Base-by-base conservation (phyloP, 1,140 invertebrate species). In the Hylyphantes graminicola region DNA sequence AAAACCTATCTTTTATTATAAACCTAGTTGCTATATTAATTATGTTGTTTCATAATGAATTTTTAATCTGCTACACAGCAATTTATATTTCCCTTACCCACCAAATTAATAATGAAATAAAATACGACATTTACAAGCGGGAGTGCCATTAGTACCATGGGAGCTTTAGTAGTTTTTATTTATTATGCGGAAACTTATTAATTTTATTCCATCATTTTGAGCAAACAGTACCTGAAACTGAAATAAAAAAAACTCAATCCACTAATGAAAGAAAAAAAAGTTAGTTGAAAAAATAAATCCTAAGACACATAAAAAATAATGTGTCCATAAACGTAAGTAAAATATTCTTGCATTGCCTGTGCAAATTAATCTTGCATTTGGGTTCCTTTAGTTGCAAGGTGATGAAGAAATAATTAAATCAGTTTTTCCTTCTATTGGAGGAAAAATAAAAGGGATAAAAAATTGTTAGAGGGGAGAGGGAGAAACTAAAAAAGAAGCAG, bases 401-500 rank as follows among this genome's bases (percentile, higher is more conserved):
- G 82, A 85, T 85, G 82, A 77, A 76, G 74, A 77, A 85, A 85
- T 85, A 85, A 85, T 85, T 85, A 85, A 85, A 85, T 85, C 82
- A 85, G 80, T 81, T 81, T 35, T 81, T 73, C 78, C 78, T 61
- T 81, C 61, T 15, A 13, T 17, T 70, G 50, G 68, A 57, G 79
- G 53, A 51, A 63, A 35, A 63, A 76, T 61, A 78, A 67, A 64
- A 65, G 15, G 48, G 55, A 78, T 48, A 64, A 51, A 55, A 63
- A 81, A 81, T 72, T 8, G 50, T 12, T 13, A 19, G 50, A 51
- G 35, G 57, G 55, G 48, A 12, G n/a, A 19, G 74, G 54, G 53
- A 70, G 70, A 67, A 80, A 54, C 59, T 54, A 79, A 70, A 17
- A 35, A 35, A 35, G 35, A 35, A 35, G 35, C 51, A 54, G 57